Conservation (phyloP, 2,797 vertebrate genomes). For the Oreortyx pictus region DNA sequence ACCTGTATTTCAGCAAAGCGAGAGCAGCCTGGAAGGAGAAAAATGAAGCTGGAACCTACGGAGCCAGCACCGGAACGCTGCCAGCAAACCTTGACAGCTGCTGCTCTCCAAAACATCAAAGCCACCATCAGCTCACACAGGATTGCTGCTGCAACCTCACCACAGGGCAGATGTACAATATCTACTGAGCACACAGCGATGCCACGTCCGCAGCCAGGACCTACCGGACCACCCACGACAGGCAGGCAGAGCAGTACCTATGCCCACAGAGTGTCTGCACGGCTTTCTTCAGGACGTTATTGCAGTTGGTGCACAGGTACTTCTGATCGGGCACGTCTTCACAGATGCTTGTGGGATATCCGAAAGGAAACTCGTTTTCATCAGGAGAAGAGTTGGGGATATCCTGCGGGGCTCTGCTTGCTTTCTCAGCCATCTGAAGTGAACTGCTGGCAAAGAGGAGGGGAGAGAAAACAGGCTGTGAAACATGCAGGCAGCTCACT, state of each 20-base stretch:
- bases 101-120: not conserved
- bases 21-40: not conserved
- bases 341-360: constrained; percentile 78
- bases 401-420: constrained; percentile 22
- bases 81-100: not conserved
- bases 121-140: not conserved
- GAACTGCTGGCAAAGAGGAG: not conserved
- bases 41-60: not conserved
- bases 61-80: not conserved
- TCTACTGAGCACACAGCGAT: not conserved
- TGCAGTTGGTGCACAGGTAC: constrained; percentile 81
- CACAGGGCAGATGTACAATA: not conserved
- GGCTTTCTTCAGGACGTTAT: constrained; percentile 79
- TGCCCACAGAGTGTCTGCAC: constrained; percentile 79
- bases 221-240: constrained; percentile 83
- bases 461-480: not conserved
- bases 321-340: constrained; percentile 76
- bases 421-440: constrained; percentile 75
- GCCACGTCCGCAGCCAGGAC: not conserved
- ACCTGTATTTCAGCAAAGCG: not conserved
- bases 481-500: not conserved
- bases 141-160: not conserved
- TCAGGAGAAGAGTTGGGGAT: constrained; percentile 70
- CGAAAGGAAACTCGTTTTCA: constrained; percentile 84
- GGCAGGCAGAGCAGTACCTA: constrained; percentile 80